Conservation (phyloP, 2,113 vertebrate species). For the Saguinus imperator region DNA sequence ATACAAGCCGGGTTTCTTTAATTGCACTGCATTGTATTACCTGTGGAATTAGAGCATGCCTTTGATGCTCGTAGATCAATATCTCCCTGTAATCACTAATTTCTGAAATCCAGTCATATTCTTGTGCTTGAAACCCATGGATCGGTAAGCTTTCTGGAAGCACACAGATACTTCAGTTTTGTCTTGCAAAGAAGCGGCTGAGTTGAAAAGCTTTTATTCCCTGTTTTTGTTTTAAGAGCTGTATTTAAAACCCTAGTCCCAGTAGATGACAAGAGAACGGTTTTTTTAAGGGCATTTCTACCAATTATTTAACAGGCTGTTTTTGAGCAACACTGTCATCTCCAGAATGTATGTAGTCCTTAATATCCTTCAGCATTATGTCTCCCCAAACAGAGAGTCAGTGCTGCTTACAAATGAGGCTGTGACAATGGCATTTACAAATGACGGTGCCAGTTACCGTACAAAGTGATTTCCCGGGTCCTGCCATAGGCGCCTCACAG, state of each 20-base stretch:
- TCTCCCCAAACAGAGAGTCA: slow-evolving; percentile 36
- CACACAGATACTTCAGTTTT: slow-evolving; percentile 18
- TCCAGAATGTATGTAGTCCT: slow-evolving; percentile 27
- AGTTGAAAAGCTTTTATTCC: slow-evolving; percentile 28
- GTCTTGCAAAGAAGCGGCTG: slow-evolving; percentile 36
- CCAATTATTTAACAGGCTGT: slow-evolving; percentile 27
- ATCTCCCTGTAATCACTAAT: not conserved
- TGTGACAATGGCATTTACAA: not conserved
- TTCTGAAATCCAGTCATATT: slow-evolving; percentile 59
- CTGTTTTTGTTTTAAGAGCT: slow-evolving; percentile 36
- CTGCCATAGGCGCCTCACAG: not conserved
- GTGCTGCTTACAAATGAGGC: not conserved
- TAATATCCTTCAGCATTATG: not conserved
- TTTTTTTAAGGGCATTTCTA: slow-evolving; percentile 55
- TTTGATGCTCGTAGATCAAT: slow-evolving; percentile 19
- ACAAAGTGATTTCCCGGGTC: not conserved
- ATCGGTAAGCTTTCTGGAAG: slow-evolving; percentile 52
- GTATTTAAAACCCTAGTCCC: slow-evolving; percentile 42
- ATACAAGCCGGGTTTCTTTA: slow-evolving; percentile 57
- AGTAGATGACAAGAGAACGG: not conserved
- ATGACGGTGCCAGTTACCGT: not conserved
- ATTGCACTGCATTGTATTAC: not conserved
- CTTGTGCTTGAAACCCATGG: slow-evolving; percentile 41
- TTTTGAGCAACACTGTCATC: not conserved
- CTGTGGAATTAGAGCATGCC: slow-evolving; percentile 35